These are phyloP conservation scores for Dendrolimus houi DNA, from an alignment of 2,888 invertebrate species.

Conservation along the genomic window DNA sequence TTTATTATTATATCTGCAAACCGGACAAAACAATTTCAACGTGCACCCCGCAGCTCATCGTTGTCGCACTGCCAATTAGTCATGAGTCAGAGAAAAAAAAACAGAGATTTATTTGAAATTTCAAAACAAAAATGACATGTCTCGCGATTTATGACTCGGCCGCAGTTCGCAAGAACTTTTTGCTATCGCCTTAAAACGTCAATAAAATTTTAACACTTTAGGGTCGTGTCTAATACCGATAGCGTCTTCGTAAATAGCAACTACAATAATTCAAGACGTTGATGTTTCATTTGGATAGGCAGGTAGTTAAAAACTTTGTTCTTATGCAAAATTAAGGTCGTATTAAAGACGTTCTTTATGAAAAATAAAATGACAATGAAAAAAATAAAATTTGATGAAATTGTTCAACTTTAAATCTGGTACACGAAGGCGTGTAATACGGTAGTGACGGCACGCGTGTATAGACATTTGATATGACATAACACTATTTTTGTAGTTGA, in stretches of 20 bases:
- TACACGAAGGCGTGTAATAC: not conserved
- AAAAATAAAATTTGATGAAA: constrained; percentile 9
- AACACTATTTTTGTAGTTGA: constrained; percentile 61
- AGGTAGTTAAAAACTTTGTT: constrained; percentile 23
- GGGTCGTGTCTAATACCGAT: constrained; percentile 38
- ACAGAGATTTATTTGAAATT: constrained; percentile 46
- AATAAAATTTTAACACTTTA: constrained; percentile 64
- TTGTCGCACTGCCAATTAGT: constrained; percentile 60
- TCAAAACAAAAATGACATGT: constrained; percentile 49
- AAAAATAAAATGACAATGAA: constrained; percentile 10
- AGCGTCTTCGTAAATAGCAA: constrained; percentile 31
- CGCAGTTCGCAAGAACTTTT: constrained; percentile 48
- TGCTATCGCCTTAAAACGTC: constrained; percentile 47
- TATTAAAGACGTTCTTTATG: constrained; percentile 9
- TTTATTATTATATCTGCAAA: constrained; percentile 74
- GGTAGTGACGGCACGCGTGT: constrained; percentile 11
- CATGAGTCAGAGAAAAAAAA: constrained; percentile 53
- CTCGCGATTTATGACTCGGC: constrained; percentile 55
- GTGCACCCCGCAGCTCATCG: constrained; percentile 53
- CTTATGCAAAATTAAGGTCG: constrained; percentile 15
- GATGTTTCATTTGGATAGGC: constrained; percentile 18
- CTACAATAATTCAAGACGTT: constrained; percentile 21
- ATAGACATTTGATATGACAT: constrained; percentile 63
- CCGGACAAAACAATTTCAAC: constrained; percentile 47
- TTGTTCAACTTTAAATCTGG: constrained; percentile 9